Evolutionary conservation across 2,888 invertebrate species (phyloP).

Genomic region (Cloeon dipterum): DNA sequence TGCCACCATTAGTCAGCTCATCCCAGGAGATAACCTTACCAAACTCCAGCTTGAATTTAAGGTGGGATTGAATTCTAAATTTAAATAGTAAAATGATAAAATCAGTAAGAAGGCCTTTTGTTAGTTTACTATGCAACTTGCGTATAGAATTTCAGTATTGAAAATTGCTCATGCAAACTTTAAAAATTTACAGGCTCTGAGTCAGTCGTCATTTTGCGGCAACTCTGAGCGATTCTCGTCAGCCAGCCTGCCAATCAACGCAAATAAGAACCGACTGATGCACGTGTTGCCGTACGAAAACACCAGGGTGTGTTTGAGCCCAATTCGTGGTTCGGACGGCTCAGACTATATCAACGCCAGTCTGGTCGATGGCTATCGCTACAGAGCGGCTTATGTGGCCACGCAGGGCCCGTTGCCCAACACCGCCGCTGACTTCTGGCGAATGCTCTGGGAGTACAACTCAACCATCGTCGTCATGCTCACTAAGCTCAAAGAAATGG

Average conservation of each 20-base stretch:
- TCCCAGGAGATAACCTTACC: conserved; percentile 14
- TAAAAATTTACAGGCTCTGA: background rate
- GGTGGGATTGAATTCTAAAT: too few relatives aligned
- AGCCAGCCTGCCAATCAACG: conserved; percentile 30
- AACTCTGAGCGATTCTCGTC: conserved; percentile 21
- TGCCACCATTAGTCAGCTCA: conserved; percentile 24
- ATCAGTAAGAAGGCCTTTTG: too few relatives aligned
- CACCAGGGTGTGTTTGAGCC: conserved; percentile 27
- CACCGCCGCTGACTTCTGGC: conserved; percentile 36
- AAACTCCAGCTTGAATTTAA: conserved; percentile 24
- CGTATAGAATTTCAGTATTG: too few relatives aligned
- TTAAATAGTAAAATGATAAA: too few relatives aligned
- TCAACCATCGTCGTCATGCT: conserved; percentile 36
- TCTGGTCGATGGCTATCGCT: conserved; percentile 28
- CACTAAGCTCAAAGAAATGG: conserved; percentile 29
- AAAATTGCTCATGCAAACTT: too few relatives aligned
- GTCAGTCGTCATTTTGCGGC: background rate
- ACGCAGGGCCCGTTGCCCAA: conserved; percentile 32
- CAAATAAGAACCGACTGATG: conserved; percentile 32
- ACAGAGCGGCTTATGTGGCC: conserved; percentile 29
- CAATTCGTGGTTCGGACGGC: conserved; percentile 25
- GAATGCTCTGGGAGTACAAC: conserved; percentile 38
- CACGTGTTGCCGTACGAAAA: conserved; percentile 34
- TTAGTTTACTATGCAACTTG: too few relatives aligned
- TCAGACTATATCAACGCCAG: conserved; percentile 38